Evolutionary conservation across 2,888 invertebrate species (phyloP).

Genomic region (Pollenia angustigena): DNA sequence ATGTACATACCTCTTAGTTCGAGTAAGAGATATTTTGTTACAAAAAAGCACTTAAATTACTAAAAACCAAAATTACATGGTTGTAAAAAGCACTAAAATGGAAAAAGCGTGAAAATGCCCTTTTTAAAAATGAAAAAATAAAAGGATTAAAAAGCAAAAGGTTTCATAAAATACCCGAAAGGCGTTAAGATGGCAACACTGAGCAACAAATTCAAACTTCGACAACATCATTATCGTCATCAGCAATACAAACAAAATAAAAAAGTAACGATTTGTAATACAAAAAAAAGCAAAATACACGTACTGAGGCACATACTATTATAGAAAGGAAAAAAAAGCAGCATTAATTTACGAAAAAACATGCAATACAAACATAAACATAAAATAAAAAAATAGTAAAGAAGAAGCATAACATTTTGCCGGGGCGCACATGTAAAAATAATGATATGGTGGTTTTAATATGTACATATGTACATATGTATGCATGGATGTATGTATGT

Average conservation of each 20-base stretch:
- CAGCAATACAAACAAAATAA: not conserved
- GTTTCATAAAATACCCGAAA: too few species aligned
- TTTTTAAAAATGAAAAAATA: too few species aligned
- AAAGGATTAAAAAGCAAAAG: too few species aligned
- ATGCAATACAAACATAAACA: not conserved
- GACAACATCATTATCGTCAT: not conserved
- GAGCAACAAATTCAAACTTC: not conserved
- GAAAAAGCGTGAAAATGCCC: too few species aligned
- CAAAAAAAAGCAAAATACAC: not conserved
- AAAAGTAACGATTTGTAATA: not conserved
- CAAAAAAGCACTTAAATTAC: too few species aligned
- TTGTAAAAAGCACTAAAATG: too few species aligned
- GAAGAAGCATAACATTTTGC: constrained; percentile 56
- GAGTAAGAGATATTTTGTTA: too few species aligned
- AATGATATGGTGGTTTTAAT: constrained; percentile 38
- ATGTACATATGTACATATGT: too few species aligned
- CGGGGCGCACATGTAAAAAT: constrained; percentile 60
- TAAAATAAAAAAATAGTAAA: not conserved
- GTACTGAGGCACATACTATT: not conserved
- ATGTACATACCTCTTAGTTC: too few species aligned
- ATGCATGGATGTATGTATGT: too few species aligned
- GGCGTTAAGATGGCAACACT: not conserved
- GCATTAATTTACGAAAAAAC: constrained; percentile 41
- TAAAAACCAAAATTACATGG: too few species aligned
- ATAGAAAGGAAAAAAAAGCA: constrained; percentile 30